These are phyloP conservation scores for Parauchenoglanis punctatus DNA, from an alignment of 2,797 vertebrate genomes.

Conservation along the genomic window DNA sequence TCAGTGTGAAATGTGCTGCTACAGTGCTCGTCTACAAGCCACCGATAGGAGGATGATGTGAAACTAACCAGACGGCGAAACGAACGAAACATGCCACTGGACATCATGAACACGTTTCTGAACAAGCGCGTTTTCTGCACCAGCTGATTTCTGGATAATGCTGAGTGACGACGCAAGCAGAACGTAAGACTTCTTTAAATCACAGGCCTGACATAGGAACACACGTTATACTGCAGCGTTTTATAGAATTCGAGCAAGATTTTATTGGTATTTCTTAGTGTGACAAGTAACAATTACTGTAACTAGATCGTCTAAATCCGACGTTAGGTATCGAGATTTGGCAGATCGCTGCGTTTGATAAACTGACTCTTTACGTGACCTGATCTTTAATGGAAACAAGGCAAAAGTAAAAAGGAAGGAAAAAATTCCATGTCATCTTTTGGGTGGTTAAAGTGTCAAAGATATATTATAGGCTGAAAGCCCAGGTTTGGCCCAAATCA, in stretches of 20 bases:
- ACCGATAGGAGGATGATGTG: neutral
- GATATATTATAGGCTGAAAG: neutral
- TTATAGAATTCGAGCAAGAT: neutral
- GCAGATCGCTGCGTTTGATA: neutral
- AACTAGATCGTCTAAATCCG: neutral
- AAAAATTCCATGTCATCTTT: neutral
- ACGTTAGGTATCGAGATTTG: neutral
- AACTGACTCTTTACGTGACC: neutral
- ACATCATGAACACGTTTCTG: neutral
- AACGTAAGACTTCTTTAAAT: neutral
- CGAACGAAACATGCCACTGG: neutral
- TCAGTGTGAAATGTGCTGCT: neutral
- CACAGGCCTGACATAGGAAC: neutral
- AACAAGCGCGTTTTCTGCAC: neutral
- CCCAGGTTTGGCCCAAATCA: neutral
- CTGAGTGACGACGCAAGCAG: neutral
- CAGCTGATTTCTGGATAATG: neutral
- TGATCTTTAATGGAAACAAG: neutral
- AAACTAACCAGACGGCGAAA: neutral
- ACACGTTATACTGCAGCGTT: neutral
- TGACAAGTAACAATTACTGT: neutral
- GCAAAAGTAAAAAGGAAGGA: neutral
- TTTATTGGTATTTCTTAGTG: neutral
- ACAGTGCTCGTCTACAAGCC: neutral
- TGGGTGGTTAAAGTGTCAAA: neutral